These are phyloP conservation scores for Andrena marginata DNA, from an alignment of 2,888 invertebrate species.

Conservation along the genomic window DNA sequence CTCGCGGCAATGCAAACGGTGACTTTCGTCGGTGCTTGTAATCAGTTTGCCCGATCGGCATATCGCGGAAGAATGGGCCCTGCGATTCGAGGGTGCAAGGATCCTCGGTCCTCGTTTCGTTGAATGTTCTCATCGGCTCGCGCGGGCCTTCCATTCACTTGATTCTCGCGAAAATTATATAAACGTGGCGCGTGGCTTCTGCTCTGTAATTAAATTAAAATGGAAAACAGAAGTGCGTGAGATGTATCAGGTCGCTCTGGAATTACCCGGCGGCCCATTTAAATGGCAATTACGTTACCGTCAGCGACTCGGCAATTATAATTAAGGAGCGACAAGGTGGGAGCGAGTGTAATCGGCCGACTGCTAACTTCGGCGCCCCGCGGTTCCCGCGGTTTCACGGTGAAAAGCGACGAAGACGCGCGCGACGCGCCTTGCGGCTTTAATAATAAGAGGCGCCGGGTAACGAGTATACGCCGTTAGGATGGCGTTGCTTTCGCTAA, in stretches of 20 bases:
- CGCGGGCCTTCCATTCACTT: too few species aligned
- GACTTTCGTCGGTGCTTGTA: constrained; percentile 15
- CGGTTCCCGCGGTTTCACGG: constrained; percentile 33
- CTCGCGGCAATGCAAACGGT: constrained; percentile 3
- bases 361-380: constrained; percentile 39
- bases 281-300: constrained; percentile 53
- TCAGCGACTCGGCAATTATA: constrained; percentile 49
- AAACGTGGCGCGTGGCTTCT: not conserved
- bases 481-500: constrained; percentile 68
- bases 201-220: not conserved
- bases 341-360: constrained; percentile 48
- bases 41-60: not conserved
- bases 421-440: constrained; percentile 63
- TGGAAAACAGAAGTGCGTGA: not conserved
- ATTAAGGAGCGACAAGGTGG: constrained; percentile 44
- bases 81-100: not conserved
- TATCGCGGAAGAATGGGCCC: not conserved
- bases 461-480: constrained; percentile 69
- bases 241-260: not conserved
- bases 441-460: constrained; percentile 70
- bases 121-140: too few species aligned
- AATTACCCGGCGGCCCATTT: constrained; percentile 42
- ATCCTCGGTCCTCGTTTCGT: not conserved
- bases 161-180: too few species aligned
- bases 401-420: constrained; percentile 57